phyloP scores from a whole-genome alignment of 2,888 invertebrate genomes.

The Bellardia bayeri region DNA sequence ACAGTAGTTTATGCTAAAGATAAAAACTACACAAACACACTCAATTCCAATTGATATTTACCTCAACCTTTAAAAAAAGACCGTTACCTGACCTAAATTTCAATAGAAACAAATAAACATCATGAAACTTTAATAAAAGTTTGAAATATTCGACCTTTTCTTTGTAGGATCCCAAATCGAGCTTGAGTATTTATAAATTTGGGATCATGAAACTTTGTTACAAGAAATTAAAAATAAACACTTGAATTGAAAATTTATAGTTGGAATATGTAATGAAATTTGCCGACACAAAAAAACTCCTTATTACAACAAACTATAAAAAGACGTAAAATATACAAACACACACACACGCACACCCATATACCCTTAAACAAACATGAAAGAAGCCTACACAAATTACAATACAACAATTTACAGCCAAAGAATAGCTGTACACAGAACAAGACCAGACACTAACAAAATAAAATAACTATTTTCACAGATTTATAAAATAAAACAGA shows the following conservation, averaged over 20 bases:
- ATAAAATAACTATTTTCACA: neutral
- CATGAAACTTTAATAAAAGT: too few relatives aligned
- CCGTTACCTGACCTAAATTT: conserved; percentile 65
- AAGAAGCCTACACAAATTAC: conserved; percentile 11
- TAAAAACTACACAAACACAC: neutral
- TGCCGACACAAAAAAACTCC: conserved; percentile 1
- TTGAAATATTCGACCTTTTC: too few relatives aligned
- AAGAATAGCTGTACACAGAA: conserved; percentile 22
- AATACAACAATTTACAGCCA: neutral
- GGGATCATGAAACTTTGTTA: neutral
- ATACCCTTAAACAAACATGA: neutral
- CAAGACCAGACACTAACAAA: neutral
- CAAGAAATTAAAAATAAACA: conserved; percentile 33
- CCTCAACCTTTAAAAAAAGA: conserved; percentile 26
- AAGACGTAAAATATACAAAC: neutral
- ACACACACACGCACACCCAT: conserved; percentile 13
- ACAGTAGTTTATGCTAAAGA: conserved; percentile 1
- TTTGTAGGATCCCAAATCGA: too few relatives aligned
- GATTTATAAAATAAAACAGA: neutral
- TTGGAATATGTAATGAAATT: neutral
- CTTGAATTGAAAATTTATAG: neutral
- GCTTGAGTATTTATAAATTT: too few relatives aligned
- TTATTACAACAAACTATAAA: conserved; percentile 9
- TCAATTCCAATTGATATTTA: neutral
- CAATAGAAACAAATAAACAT: too few relatives aligned